Conservation (phyloP, 2,797 vertebrate species). For the Pampus argenteus region DNA sequence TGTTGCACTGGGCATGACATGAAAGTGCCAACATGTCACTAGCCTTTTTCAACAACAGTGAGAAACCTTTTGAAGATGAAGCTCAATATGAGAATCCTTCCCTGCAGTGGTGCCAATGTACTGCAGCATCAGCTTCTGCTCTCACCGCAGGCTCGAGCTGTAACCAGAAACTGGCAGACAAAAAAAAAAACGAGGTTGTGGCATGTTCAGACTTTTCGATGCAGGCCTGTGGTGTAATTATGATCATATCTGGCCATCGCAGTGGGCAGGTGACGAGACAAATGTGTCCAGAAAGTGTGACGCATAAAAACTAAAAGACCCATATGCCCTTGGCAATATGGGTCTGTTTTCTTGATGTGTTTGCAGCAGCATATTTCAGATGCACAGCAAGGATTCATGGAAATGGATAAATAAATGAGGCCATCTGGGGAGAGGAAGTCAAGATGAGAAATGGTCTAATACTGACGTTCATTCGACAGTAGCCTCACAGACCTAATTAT, state of each 20-base stretch:
- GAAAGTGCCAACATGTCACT: slow-evolving; percentile 49
- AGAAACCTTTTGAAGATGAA: slow-evolving; percentile 61
- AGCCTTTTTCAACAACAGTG: slow-evolving; percentile 48
- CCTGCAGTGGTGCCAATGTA: slow-evolving; percentile 50
- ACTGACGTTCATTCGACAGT: slow-evolving; percentile 66
- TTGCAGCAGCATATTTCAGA: slow-evolving; percentile 70
- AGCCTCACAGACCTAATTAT: slow-evolving; percentile 76
- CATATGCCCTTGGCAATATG: slow-evolving; percentile 44
- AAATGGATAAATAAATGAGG: slow-evolving; percentile 78
- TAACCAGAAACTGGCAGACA: slow-evolving; percentile 42
- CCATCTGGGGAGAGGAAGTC: slow-evolving; percentile 76
- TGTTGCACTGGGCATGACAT: slow-evolving; percentile 24
- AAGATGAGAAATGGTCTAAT: slow-evolving; percentile 69
- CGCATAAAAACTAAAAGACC: slow-evolving; percentile 29
- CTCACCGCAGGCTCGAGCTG: slow-evolving; percentile 36
- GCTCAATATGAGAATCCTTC: slow-evolving; percentile 53
- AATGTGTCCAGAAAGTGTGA: slow-evolving; percentile 29
- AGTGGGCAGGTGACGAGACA: slow-evolving; percentile 61
- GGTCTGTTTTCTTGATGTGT: slow-evolving; percentile 54
- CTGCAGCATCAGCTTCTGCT: slow-evolving; percentile 60
- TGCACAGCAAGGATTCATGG: slow-evolving; percentile 62
- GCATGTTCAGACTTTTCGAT: slow-evolving; percentile 9
- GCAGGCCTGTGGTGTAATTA: slow-evolving; percentile 47
- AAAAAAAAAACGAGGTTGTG: slow-evolving; percentile 10
- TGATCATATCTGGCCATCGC: slow-evolving; percentile 53